Percentiles rank a stretch among this genome's conserved stretches.
phyloP scores from a whole-genome alignment of 1,140 invertebrate species.

The Chironomus tepperi region DNA sequence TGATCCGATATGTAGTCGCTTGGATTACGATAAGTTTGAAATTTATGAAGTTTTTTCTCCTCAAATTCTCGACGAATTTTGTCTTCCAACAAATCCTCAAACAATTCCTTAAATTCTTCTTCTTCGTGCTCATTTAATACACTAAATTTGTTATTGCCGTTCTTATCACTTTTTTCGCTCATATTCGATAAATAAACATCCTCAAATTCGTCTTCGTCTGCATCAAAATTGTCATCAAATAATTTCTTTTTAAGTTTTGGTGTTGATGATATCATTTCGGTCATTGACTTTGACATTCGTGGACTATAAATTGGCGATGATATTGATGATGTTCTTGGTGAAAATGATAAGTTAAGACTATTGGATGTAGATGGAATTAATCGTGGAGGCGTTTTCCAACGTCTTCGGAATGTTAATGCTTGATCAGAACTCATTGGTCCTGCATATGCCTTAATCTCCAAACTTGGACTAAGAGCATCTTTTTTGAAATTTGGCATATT shows the following conservation, averaged over 20 bases:
- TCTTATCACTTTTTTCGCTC: background rate
- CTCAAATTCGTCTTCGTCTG: background rate
- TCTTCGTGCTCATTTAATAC: background rate
- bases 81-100: background rate
- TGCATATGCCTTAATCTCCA: conserved; percentile 71
- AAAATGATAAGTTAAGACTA: conserved; percentile 28
- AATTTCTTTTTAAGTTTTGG: conserved; percentile 16
- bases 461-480: conserved; percentile 54
- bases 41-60: background rate
- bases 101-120: conserved; percentile 3
- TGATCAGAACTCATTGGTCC: conserved; percentile 72
- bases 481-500: conserved; percentile 42
- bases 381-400: conserved; percentile 72
- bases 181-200: conserved; percentile 10
- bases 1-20: background rate
- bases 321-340: conserved; percentile 28
- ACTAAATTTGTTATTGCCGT: background rate
- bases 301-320: conserved; percentile 32
- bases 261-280: conserved; percentile 16
- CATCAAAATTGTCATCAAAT: background rate
- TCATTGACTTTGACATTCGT: conserved; percentile 30
- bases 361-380: conserved; percentile 28
- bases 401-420: conserved; percentile 59
- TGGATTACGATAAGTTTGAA: conserved; percentile 3
- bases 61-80: background rate